phyloP scores from a whole-genome alignment of 2,888 invertebrate genomes.

The Chouioia cunea region DNA sequence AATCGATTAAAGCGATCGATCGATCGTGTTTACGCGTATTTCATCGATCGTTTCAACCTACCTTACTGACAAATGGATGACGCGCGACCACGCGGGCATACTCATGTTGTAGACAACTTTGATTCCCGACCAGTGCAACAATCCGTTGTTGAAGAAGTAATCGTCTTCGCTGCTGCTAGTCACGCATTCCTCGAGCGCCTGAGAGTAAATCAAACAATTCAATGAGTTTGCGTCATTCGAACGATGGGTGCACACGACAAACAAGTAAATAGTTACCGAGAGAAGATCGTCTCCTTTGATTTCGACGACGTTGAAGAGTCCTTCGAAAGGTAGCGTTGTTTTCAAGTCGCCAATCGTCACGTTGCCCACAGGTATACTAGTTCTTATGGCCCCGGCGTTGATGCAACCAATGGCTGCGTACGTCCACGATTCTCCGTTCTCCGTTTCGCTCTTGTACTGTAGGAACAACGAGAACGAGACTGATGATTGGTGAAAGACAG shows the following conservation, averaged over 20 bases:
- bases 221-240: too few relatives aligned
- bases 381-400: slow-evolving; percentile 80
- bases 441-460: slow-evolving; percentile 68
- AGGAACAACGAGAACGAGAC: too few relatives aligned
- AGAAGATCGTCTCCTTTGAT: slow-evolving; percentile 76
- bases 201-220: too few relatives aligned
- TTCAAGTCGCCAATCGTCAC: slow-evolving; percentile 79
- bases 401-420: slow-evolving; percentile 77
- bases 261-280: slow-evolving; percentile 56
- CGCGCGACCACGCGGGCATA: slow-evolving; percentile 33
- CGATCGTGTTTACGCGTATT: neutral
- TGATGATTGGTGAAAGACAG: too few relatives aligned
- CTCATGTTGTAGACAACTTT: slow-evolving; percentile 54
- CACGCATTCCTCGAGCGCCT: slow-evolving; percentile 52
- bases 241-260: too few relatives aligned
- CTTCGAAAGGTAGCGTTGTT: slow-evolving; percentile 82
- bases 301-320: slow-evolving; percentile 79
- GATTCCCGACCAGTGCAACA: slow-evolving; percentile 59
- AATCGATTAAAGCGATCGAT: neutral
- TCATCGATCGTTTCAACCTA: neutral
- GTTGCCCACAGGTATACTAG: slow-evolving; percentile 69
- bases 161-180: slow-evolving; percentile 32
- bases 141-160: slow-evolving; percentile 39
- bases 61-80: slow-evolving; percentile 23
- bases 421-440: slow-evolving; percentile 72